phyloP scores from a whole-genome alignment of 2,113 vertebrate species.

The Varanus salvator region DNA sequence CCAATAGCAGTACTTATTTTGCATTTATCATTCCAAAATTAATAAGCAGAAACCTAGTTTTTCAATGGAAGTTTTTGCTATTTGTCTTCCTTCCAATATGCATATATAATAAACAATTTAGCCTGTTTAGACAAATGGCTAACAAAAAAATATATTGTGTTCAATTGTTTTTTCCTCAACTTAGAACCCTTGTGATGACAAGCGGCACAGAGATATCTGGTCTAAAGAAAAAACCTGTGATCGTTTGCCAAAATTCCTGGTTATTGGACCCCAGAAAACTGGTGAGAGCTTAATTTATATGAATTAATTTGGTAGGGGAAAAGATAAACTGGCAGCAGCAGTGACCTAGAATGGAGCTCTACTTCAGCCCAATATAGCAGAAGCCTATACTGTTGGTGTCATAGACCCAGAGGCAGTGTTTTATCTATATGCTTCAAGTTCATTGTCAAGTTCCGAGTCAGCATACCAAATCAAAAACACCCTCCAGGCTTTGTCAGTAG shows the following conservation, averaged over 20 bases:
- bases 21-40: background rate
- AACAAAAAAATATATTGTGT: background rate
- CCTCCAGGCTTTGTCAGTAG: background rate
- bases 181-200: slow-evolving; percentile 97
- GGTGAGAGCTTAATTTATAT: slow-evolving; percentile 78
- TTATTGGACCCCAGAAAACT: slow-evolving; percentile 96
- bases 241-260: slow-evolving; percentile 94
- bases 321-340: background rate
- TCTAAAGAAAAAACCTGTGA: slow-evolving; percentile 98
- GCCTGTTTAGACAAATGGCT: background rate
- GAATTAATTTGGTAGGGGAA: background rate
- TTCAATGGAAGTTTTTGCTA: background rate
- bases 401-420: background rate
- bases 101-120: background rate
- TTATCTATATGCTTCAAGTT: background rate
- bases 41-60: background rate
- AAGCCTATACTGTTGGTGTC: background rate
- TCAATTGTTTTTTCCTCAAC: slow-evolving; percentile 12
- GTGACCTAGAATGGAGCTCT: background rate
- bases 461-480: background rate
- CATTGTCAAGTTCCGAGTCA: background rate
- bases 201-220: slow-evolving; percentile 98
- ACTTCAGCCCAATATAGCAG: background rate
- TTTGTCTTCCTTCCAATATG: background rate
- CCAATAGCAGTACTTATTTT: background rate